phyloP scores from a whole-genome alignment of 1,140 invertebrate species.

The Drosophila sechellia region DNA sequence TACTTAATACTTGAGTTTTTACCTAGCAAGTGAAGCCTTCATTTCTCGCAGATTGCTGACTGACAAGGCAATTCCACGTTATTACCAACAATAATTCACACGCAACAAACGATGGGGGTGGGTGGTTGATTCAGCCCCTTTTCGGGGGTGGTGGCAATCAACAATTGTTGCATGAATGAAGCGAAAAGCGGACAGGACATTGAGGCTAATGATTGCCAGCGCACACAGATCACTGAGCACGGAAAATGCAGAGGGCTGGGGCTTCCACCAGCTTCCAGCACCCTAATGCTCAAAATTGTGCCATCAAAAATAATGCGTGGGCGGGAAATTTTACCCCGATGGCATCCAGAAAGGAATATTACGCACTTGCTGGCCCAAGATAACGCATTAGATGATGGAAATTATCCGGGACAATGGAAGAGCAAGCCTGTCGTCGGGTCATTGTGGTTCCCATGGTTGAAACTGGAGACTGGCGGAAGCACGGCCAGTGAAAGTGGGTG shows the following conservation, averaged over 20 bases:
- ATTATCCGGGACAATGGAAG: constrained; percentile 45
- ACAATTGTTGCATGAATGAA: constrained; percentile 80
- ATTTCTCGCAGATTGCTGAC: constrained; percentile 64
- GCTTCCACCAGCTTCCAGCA: neutral
- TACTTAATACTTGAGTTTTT: constrained; percentile 1
- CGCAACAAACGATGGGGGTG: constrained; percentile 47
- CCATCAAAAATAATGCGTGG: constrained; percentile 75
- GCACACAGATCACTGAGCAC: constrained; percentile 75
- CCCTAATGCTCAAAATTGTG: constrained; percentile 68
- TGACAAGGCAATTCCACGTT: constrained; percentile 68
- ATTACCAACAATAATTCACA: constrained; percentile 75
- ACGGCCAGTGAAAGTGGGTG: neutral
- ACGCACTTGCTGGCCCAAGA: constrained; percentile 20
- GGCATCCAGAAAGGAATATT: neutral
- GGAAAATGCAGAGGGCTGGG: neutral
- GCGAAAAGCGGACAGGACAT: constrained; percentile 38
- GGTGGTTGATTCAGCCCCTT: constrained; percentile 3
- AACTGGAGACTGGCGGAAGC: neutral
- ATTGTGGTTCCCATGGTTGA: constrained; percentile 29
- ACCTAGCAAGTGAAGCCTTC: constrained; percentile 26
- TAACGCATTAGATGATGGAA: constrained; percentile 60
- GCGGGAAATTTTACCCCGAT: constrained; percentile 25
- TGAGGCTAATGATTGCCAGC: constrained; percentile 73
- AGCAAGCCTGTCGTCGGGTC: constrained; percentile 27
- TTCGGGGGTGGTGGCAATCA: constrained; percentile 47